Base-by-base conservation (phyloP, 2,797 vertebrate genomes). In the Oophaga sylvatica region DNA sequence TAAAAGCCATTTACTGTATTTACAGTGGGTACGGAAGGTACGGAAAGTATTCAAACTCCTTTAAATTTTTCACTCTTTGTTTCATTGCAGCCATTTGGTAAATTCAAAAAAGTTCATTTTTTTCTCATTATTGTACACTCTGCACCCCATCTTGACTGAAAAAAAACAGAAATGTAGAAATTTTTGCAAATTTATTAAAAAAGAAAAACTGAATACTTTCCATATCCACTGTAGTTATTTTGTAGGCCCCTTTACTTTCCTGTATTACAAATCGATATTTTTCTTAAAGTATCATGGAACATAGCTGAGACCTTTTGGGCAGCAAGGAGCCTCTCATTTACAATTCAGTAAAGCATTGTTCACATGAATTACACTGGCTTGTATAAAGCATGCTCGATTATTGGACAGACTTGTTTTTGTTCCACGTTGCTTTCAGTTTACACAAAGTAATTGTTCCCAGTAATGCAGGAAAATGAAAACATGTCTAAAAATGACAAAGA, bases 361-460 rank as follows among this genome's bases (percentile, higher is more conserved):
- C 31, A 35, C 57, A 35, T 59, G 12, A 80, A 65, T 81, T 81
- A 81, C 62, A 45, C 59, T 48, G 79, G 13, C 26, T 84, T 75
- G n/a, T 29, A 41, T 84, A 76, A 76, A 62, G 35, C 57, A 76
- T n/a, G 3, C 57, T 76, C 63, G 29, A 76, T 62, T 63, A 75
- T 76, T 81, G 60, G 13, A 48, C 31, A 81, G 60, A 65, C 80
- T 65, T 76, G 7, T 45, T 15, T 48, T 71, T 4, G 75, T 75
- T 73, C 56, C 82, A 81, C 75, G 53, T 87, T 80, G 81, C 57
- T 81, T 87, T 56, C 12, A 81, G 79, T 87, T 87, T 82, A 48
- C 80, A 81, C 48, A 59, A 77, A 56, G 80, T 87, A 82, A 87
- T 87, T 81, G 73, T 67, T 87, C 62, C 48, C 80, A 87, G 71